Evolutionary conservation across 2,888 invertebrate species (phyloP).

Genomic region (Pemphredon lugubris): DNA sequence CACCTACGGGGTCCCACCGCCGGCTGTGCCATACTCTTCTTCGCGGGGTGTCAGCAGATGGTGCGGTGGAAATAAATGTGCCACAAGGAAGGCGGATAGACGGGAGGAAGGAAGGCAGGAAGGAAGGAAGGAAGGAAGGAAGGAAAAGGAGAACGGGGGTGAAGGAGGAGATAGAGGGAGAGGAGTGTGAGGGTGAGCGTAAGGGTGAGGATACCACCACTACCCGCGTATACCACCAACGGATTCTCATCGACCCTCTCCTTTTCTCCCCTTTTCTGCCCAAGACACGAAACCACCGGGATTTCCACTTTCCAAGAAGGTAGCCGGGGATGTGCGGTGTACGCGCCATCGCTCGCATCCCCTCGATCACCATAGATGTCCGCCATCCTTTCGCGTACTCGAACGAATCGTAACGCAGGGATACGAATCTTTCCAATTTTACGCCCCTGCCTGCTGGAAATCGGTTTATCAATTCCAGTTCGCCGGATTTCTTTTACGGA

Average conservation of each 20-base stretch:
- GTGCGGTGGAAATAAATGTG: constrained; percentile 35
- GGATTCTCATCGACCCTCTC: constrained; percentile 39
- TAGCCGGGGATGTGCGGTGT: constrained; percentile 20
- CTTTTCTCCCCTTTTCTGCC: not conserved
- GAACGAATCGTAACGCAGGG: constrained; percentile 1
- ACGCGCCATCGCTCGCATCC: constrained; percentile 15
- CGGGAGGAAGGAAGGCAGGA: constrained; percentile 26
- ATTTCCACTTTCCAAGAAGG: constrained; percentile 41
- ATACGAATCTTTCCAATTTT: constrained; percentile 14
- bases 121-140: constrained; percentile 19
- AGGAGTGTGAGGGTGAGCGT: too few species aligned
- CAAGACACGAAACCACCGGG: constrained; percentile 39
- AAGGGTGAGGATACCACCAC: constrained; percentile 28
- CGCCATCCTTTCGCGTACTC: constrained; percentile 5
- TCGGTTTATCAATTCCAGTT: constrained; percentile 12
- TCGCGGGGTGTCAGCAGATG: constrained; percentile 7
- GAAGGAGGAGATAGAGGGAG: constrained; percentile 8
- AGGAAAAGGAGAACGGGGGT: constrained; percentile 12
- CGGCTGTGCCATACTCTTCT: not conserved
- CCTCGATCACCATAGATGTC: constrained; percentile 34
- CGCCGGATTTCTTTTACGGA: constrained; percentile 1
- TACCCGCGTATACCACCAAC: constrained; percentile 25
- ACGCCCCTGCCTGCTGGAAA: not conserved
- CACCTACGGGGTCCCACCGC: not conserved
- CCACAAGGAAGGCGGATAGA: constrained; percentile 17